Evolutionary conservation across 2,888 invertebrate species (phyloP), one percentile per base, ranked within the genome.

Genomic region (Cheilosia urbana): DNA sequence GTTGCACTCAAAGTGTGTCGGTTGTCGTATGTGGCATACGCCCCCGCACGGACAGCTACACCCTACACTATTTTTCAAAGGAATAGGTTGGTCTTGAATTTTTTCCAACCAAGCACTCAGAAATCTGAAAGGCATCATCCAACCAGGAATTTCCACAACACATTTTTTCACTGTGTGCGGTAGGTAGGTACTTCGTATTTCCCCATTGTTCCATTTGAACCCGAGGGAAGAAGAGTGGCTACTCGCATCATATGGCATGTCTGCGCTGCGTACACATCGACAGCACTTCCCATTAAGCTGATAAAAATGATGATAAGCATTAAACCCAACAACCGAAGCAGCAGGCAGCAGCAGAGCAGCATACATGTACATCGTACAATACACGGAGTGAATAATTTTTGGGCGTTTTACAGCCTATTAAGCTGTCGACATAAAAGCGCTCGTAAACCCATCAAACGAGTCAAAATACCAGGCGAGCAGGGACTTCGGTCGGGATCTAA

Each of bases 361-460:
- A 19, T 42, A 30, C 34, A n/a, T 1, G 30, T 30, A 30, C 30
- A 30, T 7, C 0, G 0, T 3, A 24, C 24, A 27, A 27, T 27
- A 9, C 30, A 30, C 30, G 9, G 34, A 7, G 69, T 21, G 40
- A 49, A 47, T 49, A 53, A 37, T 66, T 71, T 77, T 72, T 49
- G 58, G 79, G 72, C 79, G 65, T 76, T 84, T 79, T 75, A 84
- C 89, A 88, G 87, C 69, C 89, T 89, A 90, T 90, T 90, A 90
- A 90, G 88, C 89, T 90, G 90, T 91, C 91, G 89, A 89, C 79
- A 89, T 88, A 88, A 89, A 89, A 90, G 90, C 89, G 88, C 90
- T 90, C 91, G 88, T 91, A 90, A 91, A 91, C 90, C 89, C 91
- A 89, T 91, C 91, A 91, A 91, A 90, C 90, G 89, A 90, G 90